Evolutionary conservation across 2,797 vertebrate genomes (phyloP).

Genomic region (Dallia pectoralis): DNA sequence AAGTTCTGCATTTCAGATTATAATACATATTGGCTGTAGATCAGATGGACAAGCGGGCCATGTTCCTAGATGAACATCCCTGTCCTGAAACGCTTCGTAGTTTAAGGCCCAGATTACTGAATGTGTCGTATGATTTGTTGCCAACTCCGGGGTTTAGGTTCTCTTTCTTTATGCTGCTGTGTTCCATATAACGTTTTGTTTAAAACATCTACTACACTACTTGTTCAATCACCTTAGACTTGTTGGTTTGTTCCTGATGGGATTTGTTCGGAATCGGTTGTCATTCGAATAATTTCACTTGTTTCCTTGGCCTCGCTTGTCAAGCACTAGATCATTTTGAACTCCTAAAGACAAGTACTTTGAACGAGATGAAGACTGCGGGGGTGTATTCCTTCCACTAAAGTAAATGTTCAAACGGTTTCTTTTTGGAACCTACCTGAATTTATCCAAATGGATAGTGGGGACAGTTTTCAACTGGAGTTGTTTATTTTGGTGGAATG

Average conservation of each 20-base stretch:
- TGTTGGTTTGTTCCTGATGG: conserved; percentile 41
- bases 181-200: conserved; percentile 42
- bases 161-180: conserved; percentile 53
- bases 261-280: conserved; percentile 53
- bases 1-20: background rate
- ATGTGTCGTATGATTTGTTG: conserved; percentile 50
- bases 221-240: conserved; percentile 36
- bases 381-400: background rate
- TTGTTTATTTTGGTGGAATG: background rate
- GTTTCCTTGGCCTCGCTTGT: conserved; percentile 33
- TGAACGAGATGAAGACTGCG: background rate
- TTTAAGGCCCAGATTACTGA: conserved; percentile 33
- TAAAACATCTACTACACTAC: conserved; percentile 38
- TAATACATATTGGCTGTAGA: background rate
- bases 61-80: background rate
- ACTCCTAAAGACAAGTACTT: conserved; percentile 17
- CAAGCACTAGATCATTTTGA: conserved; percentile 40
- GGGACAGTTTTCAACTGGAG: too few species aligned
- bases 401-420: too few species aligned
- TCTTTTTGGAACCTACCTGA: too few species aligned
- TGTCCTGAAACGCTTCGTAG: background rate
- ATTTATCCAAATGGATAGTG: too few species aligned
- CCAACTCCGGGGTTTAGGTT: conserved; percentile 29
- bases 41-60: background rate
- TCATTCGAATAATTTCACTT: conserved; percentile 37